Conservation (phyloP, 2,888 invertebrate genomes). For the Metopia argyrocephala region DNA sequence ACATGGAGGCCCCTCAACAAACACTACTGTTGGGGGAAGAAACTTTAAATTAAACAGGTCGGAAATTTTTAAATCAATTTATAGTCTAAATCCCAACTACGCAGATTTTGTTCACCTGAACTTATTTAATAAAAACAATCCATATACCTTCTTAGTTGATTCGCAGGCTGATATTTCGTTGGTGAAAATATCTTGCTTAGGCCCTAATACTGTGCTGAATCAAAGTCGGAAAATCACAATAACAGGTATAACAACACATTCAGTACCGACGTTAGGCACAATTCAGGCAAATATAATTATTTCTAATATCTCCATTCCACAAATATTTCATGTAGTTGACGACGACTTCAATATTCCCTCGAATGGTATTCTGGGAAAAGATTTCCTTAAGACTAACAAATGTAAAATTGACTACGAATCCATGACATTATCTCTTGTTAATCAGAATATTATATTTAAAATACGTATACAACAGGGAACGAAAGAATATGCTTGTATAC, state of each 20-base stretch:
- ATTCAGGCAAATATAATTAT: too few species aligned
- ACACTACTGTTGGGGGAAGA: too few species aligned
- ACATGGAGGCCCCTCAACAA: too few species aligned
- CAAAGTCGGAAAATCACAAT: neutral
- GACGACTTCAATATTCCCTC: too few species aligned
- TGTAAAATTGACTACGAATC: neutral
- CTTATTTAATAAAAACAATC: neutral
- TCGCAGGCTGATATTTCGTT: too few species aligned
- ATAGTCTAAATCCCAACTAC: slow-evolving; percentile 11
- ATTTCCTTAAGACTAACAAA: neutral
- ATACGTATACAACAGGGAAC: neutral
- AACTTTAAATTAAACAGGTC: neutral
- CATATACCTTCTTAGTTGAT: too few species aligned
- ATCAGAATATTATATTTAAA: neutral
- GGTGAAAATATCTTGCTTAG: slow-evolving; percentile 5
- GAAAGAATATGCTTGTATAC: neutral
- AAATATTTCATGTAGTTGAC: too few species aligned
- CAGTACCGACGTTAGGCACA: too few species aligned
- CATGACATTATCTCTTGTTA: neutral
- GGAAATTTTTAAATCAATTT: neutral
- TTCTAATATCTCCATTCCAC: too few species aligned
- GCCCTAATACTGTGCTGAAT: neutral
- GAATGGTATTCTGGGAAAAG: neutral
- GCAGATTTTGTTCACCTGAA: slow-evolving; percentile 10
- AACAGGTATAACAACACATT: too few species aligned